Conservation (phyloP, 1,140 invertebrate species). For the Thaumetopoea pityocampa region DNA sequence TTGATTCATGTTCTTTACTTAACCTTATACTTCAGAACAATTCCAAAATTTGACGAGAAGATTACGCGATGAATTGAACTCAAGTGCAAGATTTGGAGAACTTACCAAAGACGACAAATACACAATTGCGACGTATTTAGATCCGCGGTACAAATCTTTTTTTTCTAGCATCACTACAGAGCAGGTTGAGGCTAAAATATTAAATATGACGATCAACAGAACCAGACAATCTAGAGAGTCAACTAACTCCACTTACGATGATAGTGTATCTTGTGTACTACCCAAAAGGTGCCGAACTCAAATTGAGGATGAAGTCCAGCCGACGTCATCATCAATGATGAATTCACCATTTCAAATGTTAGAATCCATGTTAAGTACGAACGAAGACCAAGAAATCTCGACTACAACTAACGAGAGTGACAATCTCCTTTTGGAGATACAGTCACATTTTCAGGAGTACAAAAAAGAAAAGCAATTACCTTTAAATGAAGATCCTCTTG, state of each 20-base stretch:
- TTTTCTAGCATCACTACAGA: constrained; percentile 5
- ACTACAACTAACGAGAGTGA: not conserved
- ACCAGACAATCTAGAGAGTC: constrained; percentile 5
- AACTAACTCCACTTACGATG: constrained; percentile 2
- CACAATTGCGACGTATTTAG: constrained; percentile 5
- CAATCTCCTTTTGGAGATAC: constrained; percentile 2
- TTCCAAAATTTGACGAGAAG: constrained; percentile 6
- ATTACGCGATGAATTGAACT: constrained; percentile 6
- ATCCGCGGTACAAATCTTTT: constrained; percentile 9
- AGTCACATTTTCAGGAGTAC: constrained; percentile 1
- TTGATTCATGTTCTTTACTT: constrained; percentile 12
- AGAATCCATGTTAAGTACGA: constrained; percentile 6
- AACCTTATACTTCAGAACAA: constrained; percentile 4
- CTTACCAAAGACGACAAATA: constrained; percentile 3
- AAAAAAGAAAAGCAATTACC: constrained; percentile 1
- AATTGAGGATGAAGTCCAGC: constrained; percentile 7
- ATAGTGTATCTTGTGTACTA: not conserved
- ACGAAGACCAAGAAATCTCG: constrained; percentile 5
- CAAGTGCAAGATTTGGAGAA: constrained; percentile 5
- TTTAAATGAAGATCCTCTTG: constrained; percentile 3
- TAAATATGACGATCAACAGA: constrained; percentile 7
- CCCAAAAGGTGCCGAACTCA: constrained; percentile 7
- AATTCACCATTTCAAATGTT: constrained; percentile 2
- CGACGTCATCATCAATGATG: constrained; percentile 3
- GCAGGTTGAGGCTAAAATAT: constrained; percentile 7